Base-by-base conservation (phyloP, 2,888 invertebrate genomes). In the Zaprionus lineosus region DNA sequence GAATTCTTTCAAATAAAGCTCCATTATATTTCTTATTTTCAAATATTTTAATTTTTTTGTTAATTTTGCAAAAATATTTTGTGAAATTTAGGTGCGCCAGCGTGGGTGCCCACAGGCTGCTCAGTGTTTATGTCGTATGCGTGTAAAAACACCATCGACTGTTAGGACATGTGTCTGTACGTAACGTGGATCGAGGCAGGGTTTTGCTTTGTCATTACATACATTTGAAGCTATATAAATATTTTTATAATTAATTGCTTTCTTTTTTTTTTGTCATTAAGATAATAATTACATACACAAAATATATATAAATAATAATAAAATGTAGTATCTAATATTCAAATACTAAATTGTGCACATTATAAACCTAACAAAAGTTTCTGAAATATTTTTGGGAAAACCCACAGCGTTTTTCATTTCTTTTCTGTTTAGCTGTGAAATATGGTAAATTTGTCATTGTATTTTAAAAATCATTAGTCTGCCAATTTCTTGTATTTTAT, bases 21-120 rank as follows among this genome's bases (percentile, higher is more conserved):
- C 40, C 15, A 62, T 46, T 46, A 41, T 50, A 61, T 70, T 36
- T 34, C n/a, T 39, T 33, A 52, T 60, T 51, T 56, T 46, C 33
- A 31, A 26, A 40, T 58, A 62, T 34, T 44, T 48, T 1, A 5
- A 21, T 26, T 14, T 34, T 43, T 18, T 21, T 43, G n/a, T 36
- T 36, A 33, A 44, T 59, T 41, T 57, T 14, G 29, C 67, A 55
- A 51, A 66, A 62, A 47, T 62, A 71, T 66, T 52, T 31, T 53
- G 6, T n/a, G n/a, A 71, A 59, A 62, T 69, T 66, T 64, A 73
- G 76, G 67, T 67, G 77, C 55, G 70, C 36, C 72, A 24, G 57
- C 60, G 74, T 71, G 53, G 58, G 53, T 2, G 63, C 14, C 33
- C 31, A 26, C 16, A 18, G 14, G 7, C 50, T 37, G 29, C 16